Evolutionary conservation across 1,140 invertebrate genomes (phyloP).

Genomic region (Oedothorax gibbosus): DNA sequence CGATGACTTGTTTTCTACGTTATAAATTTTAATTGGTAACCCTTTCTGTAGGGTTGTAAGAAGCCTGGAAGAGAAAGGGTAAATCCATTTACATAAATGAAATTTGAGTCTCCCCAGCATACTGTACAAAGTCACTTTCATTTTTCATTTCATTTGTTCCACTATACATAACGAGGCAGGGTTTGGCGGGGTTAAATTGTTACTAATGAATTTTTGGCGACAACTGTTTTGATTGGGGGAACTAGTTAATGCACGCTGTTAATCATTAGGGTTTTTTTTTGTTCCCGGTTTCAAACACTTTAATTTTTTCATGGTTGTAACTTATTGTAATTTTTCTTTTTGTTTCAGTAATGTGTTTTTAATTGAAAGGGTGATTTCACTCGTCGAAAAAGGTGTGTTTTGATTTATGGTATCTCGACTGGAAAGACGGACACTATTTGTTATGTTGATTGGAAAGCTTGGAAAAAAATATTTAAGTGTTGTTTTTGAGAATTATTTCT

Average conservation of each 20-base stretch:
- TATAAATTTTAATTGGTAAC: too few relatives aligned
- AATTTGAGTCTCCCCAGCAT: constrained; percentile 47
- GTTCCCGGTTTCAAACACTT: not conserved
- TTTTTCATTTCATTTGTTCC: constrained; percentile 1
- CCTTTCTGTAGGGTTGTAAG: not conserved
- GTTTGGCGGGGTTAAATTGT: constrained; percentile 39
- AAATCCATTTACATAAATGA: constrained; percentile 50
- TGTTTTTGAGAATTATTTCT: too few relatives aligned
- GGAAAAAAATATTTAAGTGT: too few relatives aligned
- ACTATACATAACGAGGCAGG: constrained; percentile 1
- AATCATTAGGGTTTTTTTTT: constrained; percentile 12
- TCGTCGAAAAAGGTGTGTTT: not conserved
- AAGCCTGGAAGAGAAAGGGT: not conserved
- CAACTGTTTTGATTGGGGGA: constrained; percentile 27
- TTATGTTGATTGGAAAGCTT: too few relatives aligned
- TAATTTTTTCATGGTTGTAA: constrained; percentile 12
- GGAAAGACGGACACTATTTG: too few relatives aligned
- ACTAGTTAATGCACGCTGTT: constrained; percentile 36
- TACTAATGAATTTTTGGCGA: constrained; percentile 33
- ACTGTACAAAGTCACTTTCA: constrained; percentile 10
- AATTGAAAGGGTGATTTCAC: not conserved
- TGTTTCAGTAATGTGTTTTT: constrained; percentile 17
- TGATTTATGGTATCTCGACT: not conserved
- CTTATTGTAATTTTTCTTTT: constrained; percentile 18
- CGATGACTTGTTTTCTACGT: too few relatives aligned